Evolutionary conservation across 53 echinoderm and acorn worm genomes (phyloP).

Genomic region (Crossaster papposus): DNA sequence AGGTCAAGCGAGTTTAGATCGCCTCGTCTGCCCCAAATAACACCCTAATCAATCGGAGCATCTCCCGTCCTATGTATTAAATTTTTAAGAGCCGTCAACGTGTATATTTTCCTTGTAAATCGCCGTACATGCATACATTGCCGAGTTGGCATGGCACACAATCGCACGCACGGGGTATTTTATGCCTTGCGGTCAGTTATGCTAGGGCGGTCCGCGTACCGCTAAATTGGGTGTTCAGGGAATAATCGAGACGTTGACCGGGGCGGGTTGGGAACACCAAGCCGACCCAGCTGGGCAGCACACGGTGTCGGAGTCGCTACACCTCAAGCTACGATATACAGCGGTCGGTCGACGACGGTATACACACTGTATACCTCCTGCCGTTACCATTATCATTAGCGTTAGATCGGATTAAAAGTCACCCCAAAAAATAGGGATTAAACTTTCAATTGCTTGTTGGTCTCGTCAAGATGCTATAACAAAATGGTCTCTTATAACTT

Average conservation of each 20-base stretch:
- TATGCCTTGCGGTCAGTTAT: background rate
- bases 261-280: slow-evolving; percentile 8
- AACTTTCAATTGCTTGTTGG: slow-evolving; percentile 47
- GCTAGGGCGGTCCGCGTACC: slow-evolving; percentile 33
- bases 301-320: slow-evolving; percentile 25
- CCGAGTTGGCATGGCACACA: slow-evolving; percentile 17
- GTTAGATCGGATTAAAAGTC: slow-evolving; percentile 59
- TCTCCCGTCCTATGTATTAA: slow-evolving; percentile 55
- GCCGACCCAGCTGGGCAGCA: slow-evolving; percentile 55
- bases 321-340: background rate
- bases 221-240: slow-evolving; percentile 58
- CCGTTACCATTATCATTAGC: slow-evolving; percentile 52
- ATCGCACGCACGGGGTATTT: slow-evolving; percentile 24
- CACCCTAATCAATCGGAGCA: slow-evolving; percentile 50
- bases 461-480: too few species aligned
- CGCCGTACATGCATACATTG: slow-evolving; percentile 4
- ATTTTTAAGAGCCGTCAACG: slow-evolving; percentile 58
- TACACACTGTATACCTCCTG: slow-evolving; percentile 19
- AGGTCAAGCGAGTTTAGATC: slow-evolving; percentile 49
- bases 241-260: slow-evolving; percentile 43
- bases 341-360: slow-evolving; percentile 4
- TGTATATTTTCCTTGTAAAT: slow-evolving; percentile 63
- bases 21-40: slow-evolving; percentile 28
- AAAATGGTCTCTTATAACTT: background rate
- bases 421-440: slow-evolving; percentile 41